phyloP scores from a whole-genome alignment of 2,888 invertebrate genomes.

The Poecilus cupreus region DNA sequence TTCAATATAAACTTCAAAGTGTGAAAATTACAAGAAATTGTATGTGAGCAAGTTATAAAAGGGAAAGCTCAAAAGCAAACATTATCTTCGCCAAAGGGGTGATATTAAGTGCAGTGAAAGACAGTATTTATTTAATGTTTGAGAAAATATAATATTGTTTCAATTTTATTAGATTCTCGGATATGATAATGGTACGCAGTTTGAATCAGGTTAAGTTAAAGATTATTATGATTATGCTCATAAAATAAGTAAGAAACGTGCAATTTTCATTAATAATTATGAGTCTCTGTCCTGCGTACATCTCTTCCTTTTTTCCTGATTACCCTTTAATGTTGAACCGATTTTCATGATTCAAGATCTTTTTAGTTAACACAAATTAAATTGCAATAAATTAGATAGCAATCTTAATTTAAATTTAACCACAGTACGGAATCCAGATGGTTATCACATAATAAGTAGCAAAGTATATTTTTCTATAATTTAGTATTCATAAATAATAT shows the following conservation, averaged over 20 bases:
- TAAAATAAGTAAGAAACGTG: conserved; percentile 4
- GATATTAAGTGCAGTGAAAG: conserved; percentile 18
- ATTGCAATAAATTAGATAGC: conserved; percentile 9
- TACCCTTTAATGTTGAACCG: background rate
- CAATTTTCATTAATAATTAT: conserved; percentile 24
- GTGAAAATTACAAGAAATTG: background rate
- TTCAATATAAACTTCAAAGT: background rate
- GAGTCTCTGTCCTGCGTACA: background rate
- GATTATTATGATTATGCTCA: conserved; percentile 5
- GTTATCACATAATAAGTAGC: background rate
- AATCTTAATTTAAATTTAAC: conserved; percentile 17
- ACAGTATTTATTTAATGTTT: conserved; percentile 9
- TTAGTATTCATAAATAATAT: background rate
- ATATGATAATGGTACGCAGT: conserved; percentile 11
- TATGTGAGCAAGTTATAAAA: conserved; percentile 6
- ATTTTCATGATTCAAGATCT: background rate
- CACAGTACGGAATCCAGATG: background rate
- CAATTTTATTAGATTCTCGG: conserved; percentile 12
- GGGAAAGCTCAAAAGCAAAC: conserved; percentile 14
- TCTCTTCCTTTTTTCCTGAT: conserved; percentile 9
- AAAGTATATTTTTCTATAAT: background rate
- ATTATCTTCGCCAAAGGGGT: background rate
- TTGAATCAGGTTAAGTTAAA: background rate
- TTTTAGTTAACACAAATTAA: conserved; percentile 13
- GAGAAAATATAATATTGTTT: background rate